phyloP scores from a whole-genome alignment of 1,140 invertebrate genomes.

The Apocrypta bakeri region DNA sequence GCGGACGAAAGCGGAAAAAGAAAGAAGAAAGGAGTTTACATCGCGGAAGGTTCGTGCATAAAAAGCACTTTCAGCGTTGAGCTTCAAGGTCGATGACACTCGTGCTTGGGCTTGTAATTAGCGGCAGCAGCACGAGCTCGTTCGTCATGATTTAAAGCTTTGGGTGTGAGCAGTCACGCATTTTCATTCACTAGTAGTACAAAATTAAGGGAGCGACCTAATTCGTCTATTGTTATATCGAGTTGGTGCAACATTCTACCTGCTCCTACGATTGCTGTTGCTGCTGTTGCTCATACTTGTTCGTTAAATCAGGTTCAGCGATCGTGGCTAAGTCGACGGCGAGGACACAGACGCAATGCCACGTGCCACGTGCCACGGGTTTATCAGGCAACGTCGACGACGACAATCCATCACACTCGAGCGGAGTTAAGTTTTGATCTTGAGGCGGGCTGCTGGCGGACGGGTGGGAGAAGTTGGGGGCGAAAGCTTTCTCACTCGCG shows the following conservation, averaged over 20 bases:
- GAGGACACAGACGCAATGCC: neutral
- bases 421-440: neutral
- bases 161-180: constrained; percentile 38
- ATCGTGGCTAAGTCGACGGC: neutral
- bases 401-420: constrained; percentile 24
- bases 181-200: neutral
- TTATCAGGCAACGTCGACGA: constrained; percentile 20
- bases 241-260: neutral
- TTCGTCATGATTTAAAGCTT: neutral
- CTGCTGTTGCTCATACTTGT: neutral
- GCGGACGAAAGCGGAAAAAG: constrained; percentile 2
- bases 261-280: neutral
- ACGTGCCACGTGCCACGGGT: neutral
- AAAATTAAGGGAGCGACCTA: neutral
- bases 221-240: neutral
- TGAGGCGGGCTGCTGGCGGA: too few species aligned
- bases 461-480: neutral
- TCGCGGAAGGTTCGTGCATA: neutral
- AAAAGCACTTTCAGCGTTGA: neutral
- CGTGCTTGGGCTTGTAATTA: constrained; percentile 17
- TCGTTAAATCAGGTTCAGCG: constrained; percentile 22
- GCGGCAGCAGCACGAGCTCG: neutral
- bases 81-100: constrained; percentile 36
- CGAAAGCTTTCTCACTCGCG: neutral
- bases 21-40: neutral